A percentile compares a stretch with the other conserved stretches of the same genome.
phyloP scores from a whole-genome alignment of 2,113 vertebrate species.

The Albula goreensis region DNA sequence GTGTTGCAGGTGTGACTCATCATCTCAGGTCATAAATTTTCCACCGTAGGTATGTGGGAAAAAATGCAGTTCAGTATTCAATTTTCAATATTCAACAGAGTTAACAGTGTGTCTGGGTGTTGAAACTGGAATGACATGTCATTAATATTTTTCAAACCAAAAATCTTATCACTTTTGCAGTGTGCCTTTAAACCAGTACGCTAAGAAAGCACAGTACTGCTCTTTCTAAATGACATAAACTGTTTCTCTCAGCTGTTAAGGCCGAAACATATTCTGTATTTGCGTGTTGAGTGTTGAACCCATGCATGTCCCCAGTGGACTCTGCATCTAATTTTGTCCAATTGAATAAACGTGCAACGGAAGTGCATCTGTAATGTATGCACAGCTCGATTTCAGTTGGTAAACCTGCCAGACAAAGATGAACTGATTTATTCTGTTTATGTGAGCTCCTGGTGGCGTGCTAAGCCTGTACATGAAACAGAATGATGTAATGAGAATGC shows the following conservation, averaged over 20 bases:
- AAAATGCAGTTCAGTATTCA: too few relatives aligned
- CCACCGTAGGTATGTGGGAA: too few relatives aligned
- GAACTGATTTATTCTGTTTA: conserved; percentile 32
- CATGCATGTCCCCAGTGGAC: neutral
- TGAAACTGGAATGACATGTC: too few relatives aligned
- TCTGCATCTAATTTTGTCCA: conserved; percentile 23
- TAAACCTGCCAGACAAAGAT: conserved; percentile 25
- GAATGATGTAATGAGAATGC: conserved; percentile 27
- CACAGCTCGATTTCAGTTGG: conserved; percentile 29
- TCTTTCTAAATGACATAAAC: too few relatives aligned
- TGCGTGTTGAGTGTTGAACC: neutral
- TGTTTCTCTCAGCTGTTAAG: neutral
- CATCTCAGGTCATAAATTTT: neutral
- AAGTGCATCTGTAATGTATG: neutral
- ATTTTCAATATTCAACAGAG: too few relatives aligned
- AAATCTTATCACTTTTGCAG: too few relatives aligned
- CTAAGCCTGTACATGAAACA: conserved; percentile 33
- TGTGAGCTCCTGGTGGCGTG: neutral
- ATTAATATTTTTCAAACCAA: too few relatives aligned
- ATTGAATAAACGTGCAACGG: neutral
- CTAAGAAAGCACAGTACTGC: too few relatives aligned
- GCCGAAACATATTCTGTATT: neutral
- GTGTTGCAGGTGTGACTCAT: neutral
- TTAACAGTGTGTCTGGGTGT: too few relatives aligned
- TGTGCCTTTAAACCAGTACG: too few relatives aligned